phyloP scores from a whole-genome alignment of 2,888 invertebrate genomes.

The Campoplex capitator region DNA sequence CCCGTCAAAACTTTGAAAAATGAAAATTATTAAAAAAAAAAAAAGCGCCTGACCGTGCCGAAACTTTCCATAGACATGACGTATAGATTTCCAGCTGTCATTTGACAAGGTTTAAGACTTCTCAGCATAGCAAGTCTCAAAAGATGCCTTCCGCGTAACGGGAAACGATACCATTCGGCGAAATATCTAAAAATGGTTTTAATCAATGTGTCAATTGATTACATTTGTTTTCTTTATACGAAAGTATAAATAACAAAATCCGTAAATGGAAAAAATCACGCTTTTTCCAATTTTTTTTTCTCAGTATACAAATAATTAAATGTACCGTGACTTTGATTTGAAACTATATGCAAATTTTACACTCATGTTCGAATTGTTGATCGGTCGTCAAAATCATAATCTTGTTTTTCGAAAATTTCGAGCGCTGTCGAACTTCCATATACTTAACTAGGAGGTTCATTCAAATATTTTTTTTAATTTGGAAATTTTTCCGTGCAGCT shows the following conservation, averaged over 20 bases:
- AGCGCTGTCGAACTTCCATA: background rate
- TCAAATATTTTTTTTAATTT: background rate
- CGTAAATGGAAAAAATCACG: no score
- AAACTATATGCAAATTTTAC: no score
- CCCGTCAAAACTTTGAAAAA: background rate
- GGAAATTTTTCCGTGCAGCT: background rate
- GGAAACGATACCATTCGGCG: conserved; percentile 66
- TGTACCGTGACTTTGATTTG: no score
- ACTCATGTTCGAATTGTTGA: no score
- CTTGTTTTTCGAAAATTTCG: background rate
- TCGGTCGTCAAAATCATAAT: no score
- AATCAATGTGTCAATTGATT: background rate
- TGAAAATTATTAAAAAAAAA: background rate
- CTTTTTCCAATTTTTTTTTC: no score
- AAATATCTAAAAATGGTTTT: conserved; percentile 55
- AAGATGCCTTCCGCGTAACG: conserved; percentile 46
- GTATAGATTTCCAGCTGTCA: conserved; percentile 65
- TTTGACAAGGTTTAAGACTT: conserved; percentile 60
- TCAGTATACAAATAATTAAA: no score
- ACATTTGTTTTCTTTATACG: background rate
- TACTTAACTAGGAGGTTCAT: background rate
- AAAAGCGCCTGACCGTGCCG: conserved; percentile 48
- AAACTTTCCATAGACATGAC: conserved; percentile 67
- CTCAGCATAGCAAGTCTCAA: conserved; percentile 64
- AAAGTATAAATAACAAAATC: no score